phyloP scores from a whole-genome alignment of 2,113 vertebrate species.

The Psilopogon haemacephalus region DNA sequence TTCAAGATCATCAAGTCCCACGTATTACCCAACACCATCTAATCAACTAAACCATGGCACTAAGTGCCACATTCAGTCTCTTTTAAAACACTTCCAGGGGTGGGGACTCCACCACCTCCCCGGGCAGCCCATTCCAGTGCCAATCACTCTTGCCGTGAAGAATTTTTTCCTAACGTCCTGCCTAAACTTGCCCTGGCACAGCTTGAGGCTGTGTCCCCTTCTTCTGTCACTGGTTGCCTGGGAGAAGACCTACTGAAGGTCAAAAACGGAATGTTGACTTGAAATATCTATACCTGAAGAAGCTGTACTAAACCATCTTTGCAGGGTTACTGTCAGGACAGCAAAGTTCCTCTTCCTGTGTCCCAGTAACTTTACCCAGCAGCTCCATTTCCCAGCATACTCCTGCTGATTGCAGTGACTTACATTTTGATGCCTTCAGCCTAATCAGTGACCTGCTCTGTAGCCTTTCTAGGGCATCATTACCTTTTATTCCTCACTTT shows the following conservation, averaged over 20 bases:
- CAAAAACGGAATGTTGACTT: background rate
- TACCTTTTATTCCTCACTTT: background rate
- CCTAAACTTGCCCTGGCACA: too few species aligned
- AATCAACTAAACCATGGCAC: too few species aligned
- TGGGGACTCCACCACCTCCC: too few species aligned
- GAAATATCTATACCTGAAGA: background rate
- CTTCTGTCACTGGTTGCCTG: too few species aligned
- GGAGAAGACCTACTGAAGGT: background rate
- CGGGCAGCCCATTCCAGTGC: too few species aligned
- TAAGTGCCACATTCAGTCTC: too few species aligned
- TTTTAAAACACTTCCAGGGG: too few species aligned
- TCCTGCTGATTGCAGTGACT: background rate
- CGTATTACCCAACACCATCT: too few species aligned
- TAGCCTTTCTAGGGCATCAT: background rate
- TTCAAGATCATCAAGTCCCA: too few species aligned
- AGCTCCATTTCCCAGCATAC: background rate
- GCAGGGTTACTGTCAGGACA: background rate
- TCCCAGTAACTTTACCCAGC: background rate
- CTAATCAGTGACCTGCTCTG: background rate
- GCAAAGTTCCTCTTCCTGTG: background rate
- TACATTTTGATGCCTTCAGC: background rate
- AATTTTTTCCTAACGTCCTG: too few species aligned
- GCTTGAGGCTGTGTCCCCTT: too few species aligned
- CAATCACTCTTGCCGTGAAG: too few species aligned
- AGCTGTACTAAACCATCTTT: background rate